Percentiles rank a stretch among this genome's conserved stretches.
Evolutionary conservation across 2,797 vertebrate genomes (phyloP).

Genomic region (Squalus acanthias): DNA sequence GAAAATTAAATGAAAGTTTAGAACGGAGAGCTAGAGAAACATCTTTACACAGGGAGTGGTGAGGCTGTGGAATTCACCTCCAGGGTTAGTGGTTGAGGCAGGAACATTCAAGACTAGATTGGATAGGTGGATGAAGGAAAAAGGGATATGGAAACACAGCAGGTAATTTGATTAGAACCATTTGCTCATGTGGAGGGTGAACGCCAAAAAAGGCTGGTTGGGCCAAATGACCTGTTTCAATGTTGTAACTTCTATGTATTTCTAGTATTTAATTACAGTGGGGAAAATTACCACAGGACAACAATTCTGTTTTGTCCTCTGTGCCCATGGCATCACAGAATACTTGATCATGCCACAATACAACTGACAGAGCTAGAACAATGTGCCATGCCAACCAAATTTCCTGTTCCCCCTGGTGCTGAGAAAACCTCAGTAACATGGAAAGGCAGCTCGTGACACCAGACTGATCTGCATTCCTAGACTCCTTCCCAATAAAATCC

Average conservation of each 20-base stretch:
- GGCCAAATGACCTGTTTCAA: neutral
- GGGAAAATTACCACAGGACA: neutral
- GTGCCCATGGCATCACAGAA: neutral
- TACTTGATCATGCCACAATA: neutral
- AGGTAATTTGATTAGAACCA: neutral
- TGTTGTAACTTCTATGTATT: neutral
- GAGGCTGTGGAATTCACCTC: neutral
- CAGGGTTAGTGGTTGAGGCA: neutral
- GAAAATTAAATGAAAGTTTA: neutral
- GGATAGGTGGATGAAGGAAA: neutral
- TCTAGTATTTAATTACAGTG: neutral
- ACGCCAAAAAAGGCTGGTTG: neutral
- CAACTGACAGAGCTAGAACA: neutral
- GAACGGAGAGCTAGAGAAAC: neutral
- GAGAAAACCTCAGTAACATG: neutral
- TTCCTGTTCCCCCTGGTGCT: neutral
- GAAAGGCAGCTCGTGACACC: neutral
- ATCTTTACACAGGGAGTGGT: neutral
- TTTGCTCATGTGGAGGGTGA: neutral
- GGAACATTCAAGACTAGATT: neutral
- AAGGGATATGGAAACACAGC: neutral
- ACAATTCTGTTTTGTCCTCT: neutral
- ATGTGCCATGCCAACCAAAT: neutral
- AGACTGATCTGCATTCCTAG: neutral
- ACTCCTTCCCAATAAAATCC: neutral